Evolutionary conservation across 2,113 vertebrate genomes (phyloP).

Genomic region (Phalacrocorax brasilianus): DNA sequence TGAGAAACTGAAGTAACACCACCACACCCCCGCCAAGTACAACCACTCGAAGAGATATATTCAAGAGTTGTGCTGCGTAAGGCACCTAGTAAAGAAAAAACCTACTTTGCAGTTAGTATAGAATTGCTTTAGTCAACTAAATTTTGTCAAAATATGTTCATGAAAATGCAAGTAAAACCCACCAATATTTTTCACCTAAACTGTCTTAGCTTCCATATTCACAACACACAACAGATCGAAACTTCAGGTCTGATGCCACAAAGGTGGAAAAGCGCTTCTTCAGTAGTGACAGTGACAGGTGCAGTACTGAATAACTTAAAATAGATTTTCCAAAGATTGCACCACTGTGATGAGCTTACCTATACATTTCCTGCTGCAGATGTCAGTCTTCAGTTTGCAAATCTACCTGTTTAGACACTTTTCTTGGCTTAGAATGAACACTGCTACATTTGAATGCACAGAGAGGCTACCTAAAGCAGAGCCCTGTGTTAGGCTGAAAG

Average conservation of each 20-base stretch:
- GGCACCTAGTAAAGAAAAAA: neutral
- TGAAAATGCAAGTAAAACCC: neutral
- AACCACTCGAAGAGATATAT: neutral
- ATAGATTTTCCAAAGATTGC: neutral
- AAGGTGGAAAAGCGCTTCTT: neutral
- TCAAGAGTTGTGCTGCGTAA: neutral
- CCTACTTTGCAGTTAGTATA: neutral
- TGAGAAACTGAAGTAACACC: neutral
- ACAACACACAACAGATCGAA: neutral
- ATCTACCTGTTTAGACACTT: neutral
- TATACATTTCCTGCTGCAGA: neutral
- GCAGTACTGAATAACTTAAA: neutral
- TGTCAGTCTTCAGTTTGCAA: neutral
- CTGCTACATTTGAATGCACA: neutral
- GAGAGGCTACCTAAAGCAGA: neutral
- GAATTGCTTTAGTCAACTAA: neutral
- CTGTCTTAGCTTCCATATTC: neutral
- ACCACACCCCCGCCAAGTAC: accelerated
- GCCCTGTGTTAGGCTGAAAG: neutral
- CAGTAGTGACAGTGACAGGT: neutral
- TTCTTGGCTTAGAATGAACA: neutral
- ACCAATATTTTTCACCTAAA: neutral
- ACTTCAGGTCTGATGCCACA: neutral
- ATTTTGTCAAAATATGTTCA: neutral
- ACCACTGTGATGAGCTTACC: neutral